Conservation (phyloP, 2,113 vertebrate genomes). For the Spilogale gracilis region DNA sequence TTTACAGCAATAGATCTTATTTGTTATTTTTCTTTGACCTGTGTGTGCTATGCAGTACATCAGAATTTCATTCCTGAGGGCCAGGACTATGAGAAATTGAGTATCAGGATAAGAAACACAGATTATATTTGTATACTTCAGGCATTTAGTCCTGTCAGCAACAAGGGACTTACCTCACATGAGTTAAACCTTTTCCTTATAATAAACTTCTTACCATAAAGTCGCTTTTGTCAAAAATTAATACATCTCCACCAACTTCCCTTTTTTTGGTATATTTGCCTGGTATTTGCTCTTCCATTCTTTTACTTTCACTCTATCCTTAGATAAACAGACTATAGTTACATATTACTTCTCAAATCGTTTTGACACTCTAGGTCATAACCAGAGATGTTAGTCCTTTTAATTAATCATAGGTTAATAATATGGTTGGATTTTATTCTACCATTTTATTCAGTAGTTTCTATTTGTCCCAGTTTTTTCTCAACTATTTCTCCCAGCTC, state of each 20-base stretch:
- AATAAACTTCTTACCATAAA: background rate
- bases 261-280: background rate
- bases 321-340: background rate
- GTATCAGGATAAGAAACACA: background rate
- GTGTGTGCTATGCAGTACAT: background rate
- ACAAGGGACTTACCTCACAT: background rate
- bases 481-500: background rate
- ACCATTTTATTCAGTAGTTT: background rate
- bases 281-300: background rate
- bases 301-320: background rate
- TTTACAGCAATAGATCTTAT: background rate
- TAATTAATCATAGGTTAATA: background rate
- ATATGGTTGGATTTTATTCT: background rate
- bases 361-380: background rate
- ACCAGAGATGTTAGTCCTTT: background rate
- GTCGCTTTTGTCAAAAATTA: background rate
- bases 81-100: background rate
- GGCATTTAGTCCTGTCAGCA: background rate
- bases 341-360: slow-evolving; percentile 6
- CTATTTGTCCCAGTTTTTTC: background rate
- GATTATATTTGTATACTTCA: background rate
- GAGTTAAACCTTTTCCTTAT: background rate
- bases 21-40: background rate
- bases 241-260: background rate
- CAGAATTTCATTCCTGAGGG: slow-evolving; percentile 26